Evolutionary conservation across 2,797 vertebrate genomes (phyloP).

Genomic region (Sitta carolinensis): DNA sequence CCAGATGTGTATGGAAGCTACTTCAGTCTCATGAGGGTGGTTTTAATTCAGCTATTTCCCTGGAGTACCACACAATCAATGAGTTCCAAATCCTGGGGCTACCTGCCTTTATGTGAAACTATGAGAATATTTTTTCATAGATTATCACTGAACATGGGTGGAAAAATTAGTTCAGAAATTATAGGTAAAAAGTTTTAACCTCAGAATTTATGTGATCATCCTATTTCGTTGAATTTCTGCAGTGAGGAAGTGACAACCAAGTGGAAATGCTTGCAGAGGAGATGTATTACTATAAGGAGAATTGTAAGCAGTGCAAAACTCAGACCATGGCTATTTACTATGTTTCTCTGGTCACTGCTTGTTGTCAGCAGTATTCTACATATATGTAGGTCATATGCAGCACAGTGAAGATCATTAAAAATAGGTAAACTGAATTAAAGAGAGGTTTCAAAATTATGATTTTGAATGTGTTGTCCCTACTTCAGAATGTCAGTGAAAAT

Average conservation of each 20-base stretch:
- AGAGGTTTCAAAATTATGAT: not conserved
- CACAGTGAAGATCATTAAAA: not conserved
- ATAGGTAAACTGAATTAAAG: not conserved
- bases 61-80: conserved; percentile 69
- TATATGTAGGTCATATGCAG: not conserved
- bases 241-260: not conserved
- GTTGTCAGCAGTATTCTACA: conserved; percentile 2
- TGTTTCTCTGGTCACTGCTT: not conserved
- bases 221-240: not conserved
- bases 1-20: conserved; percentile 70
- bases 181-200: conserved; percentile 68
- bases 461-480: not conserved
- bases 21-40: conserved; percentile 66
- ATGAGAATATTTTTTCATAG: conserved; percentile 65
- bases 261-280: not conserved
- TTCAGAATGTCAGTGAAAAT: not conserved
- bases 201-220: conserved; percentile 27
- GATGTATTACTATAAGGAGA: not conserved
- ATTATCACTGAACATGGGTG: conserved; percentile 49
- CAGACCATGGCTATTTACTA: not conserved
- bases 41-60: conserved; percentile 79
- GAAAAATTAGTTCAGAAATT: conserved; percentile 78
- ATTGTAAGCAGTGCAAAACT: not conserved
- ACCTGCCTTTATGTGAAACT: conserved; percentile 65
- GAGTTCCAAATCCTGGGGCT: conserved; percentile 78